Evolutionary conservation across 2,888 invertebrate species (phyloP).

Genomic region (Clostera curtula): DNA sequence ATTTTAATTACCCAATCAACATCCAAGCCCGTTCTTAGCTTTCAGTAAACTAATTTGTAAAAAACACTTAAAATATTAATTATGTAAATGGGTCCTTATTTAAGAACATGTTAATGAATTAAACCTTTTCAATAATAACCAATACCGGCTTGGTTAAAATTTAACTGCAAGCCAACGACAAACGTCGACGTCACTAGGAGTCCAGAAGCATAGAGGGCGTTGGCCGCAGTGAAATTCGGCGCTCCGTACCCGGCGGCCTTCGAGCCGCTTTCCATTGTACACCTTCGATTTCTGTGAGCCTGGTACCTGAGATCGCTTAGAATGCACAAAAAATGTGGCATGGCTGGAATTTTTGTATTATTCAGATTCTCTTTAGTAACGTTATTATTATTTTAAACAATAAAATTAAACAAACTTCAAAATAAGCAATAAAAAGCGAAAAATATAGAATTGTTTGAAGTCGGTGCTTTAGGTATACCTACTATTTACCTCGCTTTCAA

Average conservation of each 20-base stretch:
- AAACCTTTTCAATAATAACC: too few relatives aligned
- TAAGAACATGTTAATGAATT: too few relatives aligned
- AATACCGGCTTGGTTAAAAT: slow-evolving; percentile 11
- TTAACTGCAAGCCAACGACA: slow-evolving; percentile 16
- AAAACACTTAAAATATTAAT: too few relatives aligned
- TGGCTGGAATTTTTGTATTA: slow-evolving; percentile 18
- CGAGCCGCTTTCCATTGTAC: slow-evolving; percentile 47
- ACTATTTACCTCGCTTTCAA: too few relatives aligned
- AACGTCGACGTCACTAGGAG: slow-evolving; percentile 29
- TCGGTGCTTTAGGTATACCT: too few relatives aligned
- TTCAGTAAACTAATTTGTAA: too few relatives aligned
- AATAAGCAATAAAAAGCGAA: too few relatives aligned
- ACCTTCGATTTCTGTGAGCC: slow-evolving; percentile 45
- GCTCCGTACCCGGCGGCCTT: slow-evolving; percentile 41
- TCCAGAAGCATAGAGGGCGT: slow-evolving; percentile 33
- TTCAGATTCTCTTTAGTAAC: slow-evolving; percentile 6
- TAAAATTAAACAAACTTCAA: too few relatives aligned
- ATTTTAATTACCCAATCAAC: too few relatives aligned
- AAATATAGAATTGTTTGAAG: too few relatives aligned
- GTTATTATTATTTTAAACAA: not conserved
- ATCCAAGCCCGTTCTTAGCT: too few relatives aligned
- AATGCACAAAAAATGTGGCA: slow-evolving; percentile 32
- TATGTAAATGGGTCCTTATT: too few relatives aligned
- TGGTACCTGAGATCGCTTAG: slow-evolving; percentile 31
- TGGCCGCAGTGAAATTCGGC: slow-evolving; percentile 57